These are phyloP conservation scores for Thomomys bottae DNA, from an alignment of 2,113 vertebrate genomes.

Conservation along the genomic window DNA sequence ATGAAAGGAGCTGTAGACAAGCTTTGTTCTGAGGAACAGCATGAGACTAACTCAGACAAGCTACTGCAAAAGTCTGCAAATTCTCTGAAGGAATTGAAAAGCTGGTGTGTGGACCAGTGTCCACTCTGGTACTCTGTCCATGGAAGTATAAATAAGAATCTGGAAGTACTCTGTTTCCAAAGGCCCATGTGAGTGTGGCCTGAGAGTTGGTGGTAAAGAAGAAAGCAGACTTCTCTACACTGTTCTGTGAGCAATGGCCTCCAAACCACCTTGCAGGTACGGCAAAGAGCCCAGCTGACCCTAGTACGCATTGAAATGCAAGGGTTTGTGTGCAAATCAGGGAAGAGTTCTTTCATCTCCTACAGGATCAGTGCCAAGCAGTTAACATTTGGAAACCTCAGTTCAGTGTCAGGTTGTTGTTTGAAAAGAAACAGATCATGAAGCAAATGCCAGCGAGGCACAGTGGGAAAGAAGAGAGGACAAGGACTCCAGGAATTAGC, in stretches of 20 bases:
- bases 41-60: background rate
- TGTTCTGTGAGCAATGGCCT: constrained; percentile 24
- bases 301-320: constrained; percentile 60
- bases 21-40: background rate
- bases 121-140: background rate
- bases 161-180: background rate
- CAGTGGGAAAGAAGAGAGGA: constrained; percentile 60
- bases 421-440: constrained; percentile 71
- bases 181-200: background rate
- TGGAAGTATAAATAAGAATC: background rate
- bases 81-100: background rate
- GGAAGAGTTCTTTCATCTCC: constrained; percentile 62
- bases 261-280: constrained; percentile 65
- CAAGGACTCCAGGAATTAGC: constrained; percentile 74
- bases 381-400: constrained; percentile 76
- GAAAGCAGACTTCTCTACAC: background rate
- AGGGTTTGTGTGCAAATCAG: constrained; percentile 63
- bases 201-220: background rate
- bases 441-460: constrained; percentile 65
- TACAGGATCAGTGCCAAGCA: constrained; percentile 65
- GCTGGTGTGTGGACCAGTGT: background rate
- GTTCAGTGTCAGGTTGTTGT: constrained; percentile 60
- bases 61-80: background rate
- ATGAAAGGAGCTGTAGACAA: background rate
- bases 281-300: constrained; percentile 27